phyloP scores from a whole-genome alignment of 1,140 invertebrate species.

The Euwallacea similis region DNA sequence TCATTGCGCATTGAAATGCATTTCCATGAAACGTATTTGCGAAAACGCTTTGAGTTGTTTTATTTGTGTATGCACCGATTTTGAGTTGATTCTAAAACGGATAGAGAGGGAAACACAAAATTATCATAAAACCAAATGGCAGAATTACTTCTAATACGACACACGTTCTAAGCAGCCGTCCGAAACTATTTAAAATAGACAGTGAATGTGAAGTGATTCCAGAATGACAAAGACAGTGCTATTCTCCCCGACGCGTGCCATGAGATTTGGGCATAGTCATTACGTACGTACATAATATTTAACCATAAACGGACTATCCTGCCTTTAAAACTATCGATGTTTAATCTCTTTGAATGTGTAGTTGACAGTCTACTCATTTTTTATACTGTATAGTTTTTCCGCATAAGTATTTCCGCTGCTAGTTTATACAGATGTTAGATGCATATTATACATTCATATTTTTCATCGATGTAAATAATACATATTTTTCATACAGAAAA shows the following conservation, averaged over 20 bases:
- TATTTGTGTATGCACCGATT: slow-evolving; percentile 33
- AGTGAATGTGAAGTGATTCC: slow-evolving; percentile 47
- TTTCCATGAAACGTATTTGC: too few species aligned
- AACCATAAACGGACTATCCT: slow-evolving; percentile 46
- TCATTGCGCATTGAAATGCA: neutral
- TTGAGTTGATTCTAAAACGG: slow-evolving; percentile 8
- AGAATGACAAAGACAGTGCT: slow-evolving; percentile 44
- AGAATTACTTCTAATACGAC: slow-evolving; percentile 42
- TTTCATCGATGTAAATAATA: slow-evolving; percentile 52
- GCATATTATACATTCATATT: slow-evolving; percentile 46
- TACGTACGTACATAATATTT: slow-evolving; percentile 37
- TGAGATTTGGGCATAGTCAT: slow-evolving; percentile 39
- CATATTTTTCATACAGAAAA: slow-evolving; percentile 52
- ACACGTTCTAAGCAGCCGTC: slow-evolving; percentile 43
- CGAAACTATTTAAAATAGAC: slow-evolving; percentile 35
- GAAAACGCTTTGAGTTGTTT: slow-evolving; percentile 8
- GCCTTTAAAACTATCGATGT: slow-evolving; percentile 50
- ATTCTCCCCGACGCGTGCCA: slow-evolving; percentile 42
- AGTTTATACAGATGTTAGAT: slow-evolving; percentile 43
- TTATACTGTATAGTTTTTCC: slow-evolving; percentile 50
- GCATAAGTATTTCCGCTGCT: slow-evolving; percentile 49
- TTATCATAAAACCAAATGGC: slow-evolving; percentile 27
- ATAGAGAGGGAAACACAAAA: slow-evolving; percentile 11
- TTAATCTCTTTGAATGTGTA: slow-evolving; percentile 52
- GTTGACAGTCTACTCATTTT: slow-evolving; percentile 53